These are phyloP conservation scores for Mesembrinibis cayennensis DNA, from an alignment of 2,113 vertebrate genomes.

Conservation along the genomic window DNA sequence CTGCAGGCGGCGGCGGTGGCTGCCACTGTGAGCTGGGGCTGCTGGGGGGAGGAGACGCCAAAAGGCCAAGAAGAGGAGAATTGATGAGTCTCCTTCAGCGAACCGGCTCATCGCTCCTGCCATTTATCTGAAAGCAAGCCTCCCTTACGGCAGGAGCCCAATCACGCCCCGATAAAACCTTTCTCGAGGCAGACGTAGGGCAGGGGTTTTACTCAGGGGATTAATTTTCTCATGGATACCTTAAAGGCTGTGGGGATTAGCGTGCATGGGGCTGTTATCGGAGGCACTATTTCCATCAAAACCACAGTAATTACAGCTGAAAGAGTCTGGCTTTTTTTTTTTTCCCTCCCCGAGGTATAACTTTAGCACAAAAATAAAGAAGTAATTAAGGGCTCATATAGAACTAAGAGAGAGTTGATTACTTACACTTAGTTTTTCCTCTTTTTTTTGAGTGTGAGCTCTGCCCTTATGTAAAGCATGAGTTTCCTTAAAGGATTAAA, in stretches of 20 bases:
- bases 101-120: background rate
- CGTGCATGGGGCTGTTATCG: background rate
- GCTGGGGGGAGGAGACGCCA: rapidly evolving
- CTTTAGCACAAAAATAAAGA: constrained; percentile 13
- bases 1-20: background rate
- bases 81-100: background rate
- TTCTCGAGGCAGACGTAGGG: rapidly evolving
- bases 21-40: background rate
- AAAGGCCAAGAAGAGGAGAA: background rate
- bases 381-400: constrained; percentile 67
- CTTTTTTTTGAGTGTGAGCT: background rate
- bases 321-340: background rate
- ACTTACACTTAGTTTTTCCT: background rate
- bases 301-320: constrained; percentile 59
- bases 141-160: background rate
- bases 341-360: background rate
- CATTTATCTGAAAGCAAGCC: background rate
- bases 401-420: constrained; percentile 3
- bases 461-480: background rate
- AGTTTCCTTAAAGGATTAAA: background rate
- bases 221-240: background rate
- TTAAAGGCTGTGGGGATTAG: constrained; percentile 32
- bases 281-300: constrained; percentile 51
- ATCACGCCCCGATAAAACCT: background rate
- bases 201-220: background rate